phyloP scores from a whole-genome alignment of 2,888 invertebrate genomes.

The Tetranychus truncatus region DNA sequence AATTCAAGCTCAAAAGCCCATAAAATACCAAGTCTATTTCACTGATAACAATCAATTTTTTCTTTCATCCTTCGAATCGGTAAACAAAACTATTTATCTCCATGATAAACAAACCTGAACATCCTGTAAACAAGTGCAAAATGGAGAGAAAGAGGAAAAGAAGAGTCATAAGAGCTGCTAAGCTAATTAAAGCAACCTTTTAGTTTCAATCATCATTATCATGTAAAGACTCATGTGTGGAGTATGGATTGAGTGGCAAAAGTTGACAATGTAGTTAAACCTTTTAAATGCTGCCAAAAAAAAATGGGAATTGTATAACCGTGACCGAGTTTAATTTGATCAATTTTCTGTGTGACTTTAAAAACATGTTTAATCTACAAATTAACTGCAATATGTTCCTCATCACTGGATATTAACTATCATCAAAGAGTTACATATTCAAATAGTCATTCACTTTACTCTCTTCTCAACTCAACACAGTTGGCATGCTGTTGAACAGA shows the following conservation, averaged over 20 bases:
- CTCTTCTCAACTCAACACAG: background rate
- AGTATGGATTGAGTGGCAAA: too few species aligned
- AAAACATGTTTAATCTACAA: background rate
- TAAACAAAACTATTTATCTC: too few species aligned
- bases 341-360: background rate
- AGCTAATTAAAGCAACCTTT: background rate
- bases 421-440: background rate
- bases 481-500: background rate
- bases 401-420: background rate
- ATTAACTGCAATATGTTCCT: background rate
- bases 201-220: too few species aligned
- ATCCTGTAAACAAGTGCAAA: background rate
- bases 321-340: background rate
- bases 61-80: too few species aligned
- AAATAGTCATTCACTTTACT: background rate
- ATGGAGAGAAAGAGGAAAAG: background rate
- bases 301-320: background rate
- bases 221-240: too few species aligned
- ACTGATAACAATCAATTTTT: too few species aligned
- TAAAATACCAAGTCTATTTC: too few species aligned
- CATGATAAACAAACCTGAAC: background rate
- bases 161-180: background rate
- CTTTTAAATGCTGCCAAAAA: background rate
- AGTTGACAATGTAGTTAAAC: background rate
- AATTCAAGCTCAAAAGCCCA: too few species aligned